phyloP scores from a whole-genome alignment of 2,888 invertebrate genomes.

The Cremastinae sp. region DNA sequence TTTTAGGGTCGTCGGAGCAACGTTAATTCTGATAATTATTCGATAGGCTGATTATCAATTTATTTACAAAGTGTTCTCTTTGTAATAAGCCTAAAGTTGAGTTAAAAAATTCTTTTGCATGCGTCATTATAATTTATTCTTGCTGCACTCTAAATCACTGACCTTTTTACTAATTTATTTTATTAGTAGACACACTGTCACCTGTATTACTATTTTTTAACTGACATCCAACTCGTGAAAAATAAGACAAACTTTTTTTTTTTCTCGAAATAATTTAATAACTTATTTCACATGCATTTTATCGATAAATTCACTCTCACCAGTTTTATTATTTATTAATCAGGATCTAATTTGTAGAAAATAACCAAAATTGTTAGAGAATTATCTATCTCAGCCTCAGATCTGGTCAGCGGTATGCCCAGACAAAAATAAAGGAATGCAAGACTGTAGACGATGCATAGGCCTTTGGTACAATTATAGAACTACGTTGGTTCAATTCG shows the following conservation, averaged over 20 bases:
- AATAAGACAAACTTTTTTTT: too few relatives aligned
- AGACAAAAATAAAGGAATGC: conserved; percentile 48
- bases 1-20: not conserved
- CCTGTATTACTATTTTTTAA: too few relatives aligned
- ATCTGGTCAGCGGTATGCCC: conserved; percentile 9
- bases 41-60: too few relatives aligned
- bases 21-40: too few relatives aligned
- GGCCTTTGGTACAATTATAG: conserved; percentile 52
- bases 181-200: too few relatives aligned
- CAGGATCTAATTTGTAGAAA: not conserved
- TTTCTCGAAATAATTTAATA: too few relatives aligned
- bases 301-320: too few relatives aligned
- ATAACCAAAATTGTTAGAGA: not conserved
- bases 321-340: too few relatives aligned
- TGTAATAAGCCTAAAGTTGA: not conserved
- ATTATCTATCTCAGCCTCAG: conserved; percentile 6
- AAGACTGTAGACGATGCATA: conserved; percentile 31
- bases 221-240: not conserved
- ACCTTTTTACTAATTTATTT: too few relatives aligned
- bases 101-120: too few relatives aligned
- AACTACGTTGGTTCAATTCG: conserved; percentile 13
- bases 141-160: too few relatives aligned
- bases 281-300: too few relatives aligned
- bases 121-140: not conserved
- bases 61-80: not conserved